Conservation (phyloP, 1,140 invertebrate species). For the Dinoponera quadriceps region DNA sequence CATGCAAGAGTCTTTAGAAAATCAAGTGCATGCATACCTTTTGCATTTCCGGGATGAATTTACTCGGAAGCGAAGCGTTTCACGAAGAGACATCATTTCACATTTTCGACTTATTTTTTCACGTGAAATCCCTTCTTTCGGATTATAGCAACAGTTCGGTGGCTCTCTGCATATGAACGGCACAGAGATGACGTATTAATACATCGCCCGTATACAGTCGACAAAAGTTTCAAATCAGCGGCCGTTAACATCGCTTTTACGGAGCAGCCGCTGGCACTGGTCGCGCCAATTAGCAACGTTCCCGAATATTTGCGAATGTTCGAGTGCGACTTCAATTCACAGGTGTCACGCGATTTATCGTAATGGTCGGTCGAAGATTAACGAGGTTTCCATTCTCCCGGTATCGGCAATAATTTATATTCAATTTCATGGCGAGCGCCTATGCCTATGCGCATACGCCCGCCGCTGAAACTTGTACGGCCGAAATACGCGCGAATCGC, state of each 20-base stretch:
- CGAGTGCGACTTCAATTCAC: slow-evolving; percentile 26
- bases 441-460: not conserved
- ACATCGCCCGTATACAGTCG: too few relatives aligned
- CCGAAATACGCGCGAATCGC: slow-evolving; percentile 56
- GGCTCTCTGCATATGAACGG: not conserved
- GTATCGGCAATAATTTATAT: slow-evolving; percentile 52
- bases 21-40: too few relatives aligned
- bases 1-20: too few relatives aligned
- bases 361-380: slow-evolving; percentile 36
- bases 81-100: too few relatives aligned
- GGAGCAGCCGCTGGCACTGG: not conserved
- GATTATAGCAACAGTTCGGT: too few relatives aligned
- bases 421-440: slow-evolving; percentile 22
- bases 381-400: slow-evolving; percentile 44
- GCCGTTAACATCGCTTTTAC: not conserved
- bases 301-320: not conserved
- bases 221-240: not conserved
- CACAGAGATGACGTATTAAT: not conserved
- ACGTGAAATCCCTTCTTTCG: too few relatives aligned
- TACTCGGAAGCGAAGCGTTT: too few relatives aligned
- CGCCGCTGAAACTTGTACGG: slow-evolving; percentile 38
- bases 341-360: slow-evolving; percentile 37
- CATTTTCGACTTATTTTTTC: too few relatives aligned
- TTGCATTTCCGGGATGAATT: too few relatives aligned
- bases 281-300: not conserved